Evolutionary conservation across 2,888 invertebrate species (phyloP), one percentile per base, ranked within the genome.

Genomic region (Lampropteryx suffumata): DNA sequence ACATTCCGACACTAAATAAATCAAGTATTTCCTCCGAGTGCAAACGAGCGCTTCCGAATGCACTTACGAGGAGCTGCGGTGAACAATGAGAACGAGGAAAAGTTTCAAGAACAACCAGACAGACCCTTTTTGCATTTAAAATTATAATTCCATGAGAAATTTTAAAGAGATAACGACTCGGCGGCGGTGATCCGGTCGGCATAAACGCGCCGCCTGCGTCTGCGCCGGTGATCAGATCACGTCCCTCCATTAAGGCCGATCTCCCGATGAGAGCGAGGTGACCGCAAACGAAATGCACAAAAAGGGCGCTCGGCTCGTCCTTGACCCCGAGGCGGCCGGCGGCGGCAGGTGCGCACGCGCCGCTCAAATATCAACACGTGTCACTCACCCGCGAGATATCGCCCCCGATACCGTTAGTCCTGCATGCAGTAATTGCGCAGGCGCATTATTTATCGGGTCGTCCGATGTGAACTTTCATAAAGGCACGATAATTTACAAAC

Each of bases 281-380:
- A 55, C 57, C 55, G 45, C 55, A 50, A 51, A 50, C 56, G n/a
- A 30, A 45, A 50, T 48, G 48, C 41, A 48, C 36, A 52, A 57
- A 49, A 49, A 39, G 39, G 32, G 14, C 46, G 36, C 51, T 17
- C 21, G 32, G 28, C 29, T 46, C 50, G 68, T 58, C 70, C 70
- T 71, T 69, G 69, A 66, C 69, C 67, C n/a, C n/a, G n/a, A n/a
- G n/a, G n/a, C 59, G 50, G 50, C 36, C 44, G 53, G 24, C 41
- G n/a, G 35, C 47, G 54, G 62, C 63, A 57, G 49, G 61, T 56
- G 66, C 59, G 64, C 62, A 62, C 64, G 71, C 67, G 71, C n/a
- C 71, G 58, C 65, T 28, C 68, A 76, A 83, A 82, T 80, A 84
- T 76, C 83, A 81, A 63, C 78, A 61, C 67, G 69, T 79, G 84